Evolutionary conservation across 2,888 invertebrate species (phyloP), one percentile per base, ranked within the genome.

Genomic region (Andrena trimmerana): DNA sequence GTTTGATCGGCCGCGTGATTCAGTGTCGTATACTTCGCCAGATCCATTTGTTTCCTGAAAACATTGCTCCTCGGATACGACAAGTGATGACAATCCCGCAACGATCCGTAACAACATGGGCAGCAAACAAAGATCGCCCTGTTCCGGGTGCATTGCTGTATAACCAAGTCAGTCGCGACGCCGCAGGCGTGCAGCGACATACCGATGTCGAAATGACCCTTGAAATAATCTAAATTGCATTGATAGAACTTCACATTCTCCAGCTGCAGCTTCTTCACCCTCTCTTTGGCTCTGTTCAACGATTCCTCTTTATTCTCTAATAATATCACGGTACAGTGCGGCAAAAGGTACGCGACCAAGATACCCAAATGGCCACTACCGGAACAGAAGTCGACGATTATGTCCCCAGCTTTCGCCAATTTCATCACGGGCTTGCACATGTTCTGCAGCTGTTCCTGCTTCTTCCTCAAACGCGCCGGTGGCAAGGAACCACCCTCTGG

Each of bases 341-440:
- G 98, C 67, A 98, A 94, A 54, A 97, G 94, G 89, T 97, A 95
- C 0, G 98, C 99, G 31, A 99, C 92, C 5, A 98, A 93, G 83
- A 99, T 97, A 0, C 99, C 99, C 78, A 99, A 95, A 94, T 99
- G 99, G 0, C 99, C 99, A 90, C 98, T 97, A 1, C 99, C 99
- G 90, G 98, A 97, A 93, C 99, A 99, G 94, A 99, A 99, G 93
- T 99, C 99, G 0, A 99, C 97, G 88, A 99, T 97, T 20, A 95
- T 94, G 90, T 97, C 96, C 0, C 96, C 96, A 0, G 95, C 93
- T 88, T 95, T 95, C 0, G 97, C 97, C 76, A 98, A 94, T 73
- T 96, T 95, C n/a, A 97, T 92, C 0, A 97, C 97, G 42, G 98
- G 97, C 90, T 96, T 96, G 24, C 96, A 96, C 88, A 99, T 95